These are phyloP conservation scores for Hexactinellida sp. DNA, from an alignment of 37 sponge, comb jelly and placozoan genomes.

Conservation along the genomic window DNA sequence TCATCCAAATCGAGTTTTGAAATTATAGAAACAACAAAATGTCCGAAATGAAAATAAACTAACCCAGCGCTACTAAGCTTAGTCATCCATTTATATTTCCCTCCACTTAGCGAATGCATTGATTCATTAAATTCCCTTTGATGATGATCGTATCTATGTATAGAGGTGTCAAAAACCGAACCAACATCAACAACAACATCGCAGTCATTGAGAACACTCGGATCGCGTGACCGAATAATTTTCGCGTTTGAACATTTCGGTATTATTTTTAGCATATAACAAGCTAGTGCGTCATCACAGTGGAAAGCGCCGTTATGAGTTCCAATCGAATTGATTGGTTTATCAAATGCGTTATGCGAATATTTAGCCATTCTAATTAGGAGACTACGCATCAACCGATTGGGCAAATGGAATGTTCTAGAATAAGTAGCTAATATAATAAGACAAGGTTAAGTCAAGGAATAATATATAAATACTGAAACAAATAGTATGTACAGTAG, in stretches of 20 bases:
- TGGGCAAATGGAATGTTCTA: not conserved
- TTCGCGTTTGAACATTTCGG: constrained; percentile 57
- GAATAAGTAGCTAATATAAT: too few relatives aligned
- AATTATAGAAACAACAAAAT: constrained; percentile 39
- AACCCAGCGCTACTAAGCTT: constrained; percentile 91
- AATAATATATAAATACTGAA: too few relatives aligned
- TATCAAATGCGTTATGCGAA: not conserved
- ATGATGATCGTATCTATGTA: constrained; percentile 81
- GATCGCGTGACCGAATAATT: constrained; percentile 49
- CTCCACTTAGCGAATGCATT: constrained; percentile 55
- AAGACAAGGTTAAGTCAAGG: too few relatives aligned
- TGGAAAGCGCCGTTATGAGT: constrained; percentile 86
- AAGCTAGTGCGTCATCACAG: constrained; percentile 86
- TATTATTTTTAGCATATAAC: constrained; percentile 66
- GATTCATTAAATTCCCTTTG: constrained; percentile 62
- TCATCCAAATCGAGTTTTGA: not conserved
- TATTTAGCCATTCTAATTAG: not conserved
- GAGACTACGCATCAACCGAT: not conserved
- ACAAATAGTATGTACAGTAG: too few relatives aligned
- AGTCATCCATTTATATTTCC: constrained; percentile 51
- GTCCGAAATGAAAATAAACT: constrained; percentile 77
- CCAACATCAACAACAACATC: constrained; percentile 89
- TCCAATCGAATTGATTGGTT: constrained; percentile 22
- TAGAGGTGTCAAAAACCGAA: constrained; percentile 58
- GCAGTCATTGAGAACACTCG: constrained; percentile 37